Evolutionary conservation across 2,888 invertebrate genomes (phyloP), one percentile per base, ranked within the genome.

Genomic region (Actias luna): DNA sequence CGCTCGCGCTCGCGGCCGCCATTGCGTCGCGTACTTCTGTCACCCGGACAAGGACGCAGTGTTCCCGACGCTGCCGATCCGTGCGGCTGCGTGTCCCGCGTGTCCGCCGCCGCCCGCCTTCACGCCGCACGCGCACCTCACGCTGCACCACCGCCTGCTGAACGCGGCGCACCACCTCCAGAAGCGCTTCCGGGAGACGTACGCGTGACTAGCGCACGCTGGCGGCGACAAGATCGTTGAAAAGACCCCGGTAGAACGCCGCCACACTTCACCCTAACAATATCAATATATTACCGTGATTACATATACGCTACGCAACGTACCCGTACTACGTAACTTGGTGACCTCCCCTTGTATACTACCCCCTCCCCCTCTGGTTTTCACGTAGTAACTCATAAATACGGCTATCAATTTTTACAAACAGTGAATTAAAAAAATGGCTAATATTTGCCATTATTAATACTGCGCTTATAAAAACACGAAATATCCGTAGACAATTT

Each of bases 1-100:
- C 76, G 91, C 94, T 2, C 93, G 94, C 64, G 93, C 94, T 0
- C 93, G 94, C 67, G 94, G 94, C 3, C 94, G 96, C n/a, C 95
- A 96, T 86, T 95, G 96, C 72, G 94, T 96, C 68, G 96, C 95
- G 33, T 96, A 95, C 89, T 96, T 96, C 90, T 95, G 96, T 73
- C 95, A 96, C 87, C 96, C 96, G 2, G 95, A 96, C 88, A 86
- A 89, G 70, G 90, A 92, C 67, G 93, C 93, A 7, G 75, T 80
- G 55, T 84, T 95, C 63, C 92, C 93, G 29, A 86, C 93, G 14
- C 80, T 94, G 64, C 92, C 93, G 3, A 84, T 85, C 25, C 92
- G 88, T 67, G 83, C 85, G 27, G 75, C 81, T 5, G 89, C 91
- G 64, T 76, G 86, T 7, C 88, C 81, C 5, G 89, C 91, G 64